Percentiles rank a stretch among this genome's conserved stretches.
These are phyloP conservation scores for Mola mola DNA, from an alignment of 2,113 vertebrate genomes.

Conservation along the genomic window DNA sequence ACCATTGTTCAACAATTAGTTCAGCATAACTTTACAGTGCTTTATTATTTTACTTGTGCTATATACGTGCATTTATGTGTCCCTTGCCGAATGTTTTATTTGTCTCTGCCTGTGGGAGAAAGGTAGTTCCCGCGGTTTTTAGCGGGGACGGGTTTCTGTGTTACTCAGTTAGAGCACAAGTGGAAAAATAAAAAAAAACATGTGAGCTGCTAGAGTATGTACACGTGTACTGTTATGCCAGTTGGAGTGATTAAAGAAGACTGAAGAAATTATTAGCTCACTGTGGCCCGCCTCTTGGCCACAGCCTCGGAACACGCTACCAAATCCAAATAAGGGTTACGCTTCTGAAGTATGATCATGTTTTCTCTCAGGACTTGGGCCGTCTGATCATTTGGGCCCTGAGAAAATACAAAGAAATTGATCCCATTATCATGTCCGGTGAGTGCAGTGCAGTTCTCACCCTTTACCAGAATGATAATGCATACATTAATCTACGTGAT, in stretches of 20 bases:
- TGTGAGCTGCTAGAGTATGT: not conserved
- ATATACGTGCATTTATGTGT: not conserved
- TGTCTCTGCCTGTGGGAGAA: too few species aligned
- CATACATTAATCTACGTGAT: not conserved
- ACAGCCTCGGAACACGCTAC: too few species aligned
- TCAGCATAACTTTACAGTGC: not conserved
- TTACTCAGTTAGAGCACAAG: too few species aligned
- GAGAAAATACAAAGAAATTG: constrained; percentile 84
- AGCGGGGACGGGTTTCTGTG: too few species aligned
- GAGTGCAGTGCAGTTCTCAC: not conserved
- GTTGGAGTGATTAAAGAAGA: too few species aligned
- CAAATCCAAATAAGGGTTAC: too few species aligned
- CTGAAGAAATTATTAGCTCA: too few species aligned
- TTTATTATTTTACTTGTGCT: not conserved
- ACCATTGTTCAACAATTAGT: too few species aligned
- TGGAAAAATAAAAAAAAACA: not conserved
- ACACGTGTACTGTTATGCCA: too few species aligned
- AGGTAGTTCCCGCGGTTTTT: too few species aligned
- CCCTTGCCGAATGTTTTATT: too few species aligned
- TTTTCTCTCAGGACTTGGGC: constrained; percentile 81
- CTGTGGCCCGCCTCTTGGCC: too few species aligned
- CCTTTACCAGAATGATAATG: not conserved
- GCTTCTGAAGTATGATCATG: not conserved
- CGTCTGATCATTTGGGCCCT: constrained; percentile 88
- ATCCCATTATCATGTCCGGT: constrained; percentile 93